phyloP scores from a whole-genome alignment of 2,113 vertebrate species.

The Brachypteracias leptosomus region DNA sequence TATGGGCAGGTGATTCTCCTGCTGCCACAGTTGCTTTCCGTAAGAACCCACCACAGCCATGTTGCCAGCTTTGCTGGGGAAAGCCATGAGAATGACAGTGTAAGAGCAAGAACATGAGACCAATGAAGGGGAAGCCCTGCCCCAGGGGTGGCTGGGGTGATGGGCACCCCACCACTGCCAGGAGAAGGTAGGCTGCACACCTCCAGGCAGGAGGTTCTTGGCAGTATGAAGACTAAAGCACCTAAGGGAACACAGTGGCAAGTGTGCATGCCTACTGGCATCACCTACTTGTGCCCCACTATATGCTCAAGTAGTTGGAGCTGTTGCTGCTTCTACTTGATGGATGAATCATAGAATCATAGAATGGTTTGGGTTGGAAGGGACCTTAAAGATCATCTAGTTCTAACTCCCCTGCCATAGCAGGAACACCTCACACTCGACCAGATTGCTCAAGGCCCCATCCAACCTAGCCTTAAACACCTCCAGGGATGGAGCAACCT shows the following conservation, averaged over 20 bases:
- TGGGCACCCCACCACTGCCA: background rate
- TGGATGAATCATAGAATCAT: too few species aligned
- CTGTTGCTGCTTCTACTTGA: background rate
- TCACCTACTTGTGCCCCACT: too few species aligned
- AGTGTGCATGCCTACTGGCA: rapidly evolving
- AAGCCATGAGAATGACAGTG: rapidly evolving
- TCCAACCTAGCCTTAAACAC: too few species aligned
- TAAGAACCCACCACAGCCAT: background rate
- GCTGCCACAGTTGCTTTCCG: rapidly evolving
- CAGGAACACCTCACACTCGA: too few species aligned
- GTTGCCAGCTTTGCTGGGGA: background rate
- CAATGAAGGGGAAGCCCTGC: background rate
- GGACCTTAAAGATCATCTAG: too few species aligned
- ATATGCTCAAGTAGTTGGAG: rapidly evolving
- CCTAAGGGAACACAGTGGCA: rapidly evolving
- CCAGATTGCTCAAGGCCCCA: too few species aligned
- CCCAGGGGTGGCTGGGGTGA: rapidly evolving
- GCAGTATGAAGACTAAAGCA: background rate
- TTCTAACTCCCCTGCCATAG: too few species aligned
- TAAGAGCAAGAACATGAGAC: background rate
- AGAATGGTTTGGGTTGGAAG: too few species aligned
- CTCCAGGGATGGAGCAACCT: too few species aligned
- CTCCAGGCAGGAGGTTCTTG: background rate
- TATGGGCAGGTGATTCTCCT: background rate
- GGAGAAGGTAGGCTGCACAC: background rate